Conservation (phyloP, 2,113 vertebrate species). For the Bos indicus region DNA sequence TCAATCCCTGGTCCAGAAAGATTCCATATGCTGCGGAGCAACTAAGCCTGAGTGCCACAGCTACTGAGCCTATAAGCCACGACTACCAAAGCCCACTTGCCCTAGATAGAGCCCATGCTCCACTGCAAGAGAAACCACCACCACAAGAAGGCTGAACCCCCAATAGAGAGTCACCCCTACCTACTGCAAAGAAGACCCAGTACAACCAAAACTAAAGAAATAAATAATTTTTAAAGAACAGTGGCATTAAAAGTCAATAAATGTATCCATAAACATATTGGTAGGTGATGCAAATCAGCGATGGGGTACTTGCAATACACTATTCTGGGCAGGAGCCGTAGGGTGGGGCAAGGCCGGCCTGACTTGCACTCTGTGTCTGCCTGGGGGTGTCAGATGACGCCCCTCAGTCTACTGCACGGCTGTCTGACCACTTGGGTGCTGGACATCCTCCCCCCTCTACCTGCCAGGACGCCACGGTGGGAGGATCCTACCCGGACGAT, state of each 20-base stretch:
- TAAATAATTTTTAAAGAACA: neutral
- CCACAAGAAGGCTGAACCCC: neutral
- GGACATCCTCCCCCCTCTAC: accelerated
- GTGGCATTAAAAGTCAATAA: neutral
- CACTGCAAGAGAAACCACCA: neutral
- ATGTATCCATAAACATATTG: neutral
- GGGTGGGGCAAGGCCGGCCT: neutral
- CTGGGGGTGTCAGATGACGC: accelerated
- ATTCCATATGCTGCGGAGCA: neutral
- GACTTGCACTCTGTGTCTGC: neutral
- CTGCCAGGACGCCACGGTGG: neutral
- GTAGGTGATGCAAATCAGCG: neutral
- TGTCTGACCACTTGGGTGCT: neutral
- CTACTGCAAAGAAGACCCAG: neutral
- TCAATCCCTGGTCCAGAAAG: neutral
- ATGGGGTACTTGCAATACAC: neutral
- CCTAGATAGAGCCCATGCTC: neutral
- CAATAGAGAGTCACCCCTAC: neutral
- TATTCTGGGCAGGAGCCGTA: neutral
- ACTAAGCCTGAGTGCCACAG: neutral
- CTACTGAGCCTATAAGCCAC: neutral
- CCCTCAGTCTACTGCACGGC: neutral
- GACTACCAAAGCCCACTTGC: neutral
- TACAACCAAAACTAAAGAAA: neutral
- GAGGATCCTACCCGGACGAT: neutral